Conservation (phyloP, 2,113 vertebrate genomes). For the Oenanthe melanoleuca region DNA sequence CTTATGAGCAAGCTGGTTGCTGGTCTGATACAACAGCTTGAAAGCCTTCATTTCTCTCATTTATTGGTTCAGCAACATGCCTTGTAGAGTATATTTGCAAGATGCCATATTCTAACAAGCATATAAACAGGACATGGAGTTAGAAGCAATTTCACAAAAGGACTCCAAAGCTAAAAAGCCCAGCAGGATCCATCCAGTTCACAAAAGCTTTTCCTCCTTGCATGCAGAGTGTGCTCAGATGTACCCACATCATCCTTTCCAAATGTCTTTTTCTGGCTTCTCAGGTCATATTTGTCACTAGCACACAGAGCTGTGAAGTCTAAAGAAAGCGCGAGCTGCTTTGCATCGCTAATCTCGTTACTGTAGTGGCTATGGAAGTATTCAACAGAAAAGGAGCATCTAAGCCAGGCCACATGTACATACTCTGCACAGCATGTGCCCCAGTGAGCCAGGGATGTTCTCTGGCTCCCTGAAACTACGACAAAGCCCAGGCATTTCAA, state of each 20-base stretch:
- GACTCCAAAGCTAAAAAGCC: conserved; percentile 51
- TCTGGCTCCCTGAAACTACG: conserved; percentile 13
- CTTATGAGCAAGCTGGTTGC: conserved; percentile 36
- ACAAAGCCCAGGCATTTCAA: conserved; percentile 30
- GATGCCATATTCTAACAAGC: conserved; percentile 73
- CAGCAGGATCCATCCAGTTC: conserved; percentile 69
- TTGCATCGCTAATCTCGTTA: conserved; percentile 79
- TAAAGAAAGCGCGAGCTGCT: conserved; percentile 67
- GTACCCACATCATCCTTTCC: conserved; percentile 45
- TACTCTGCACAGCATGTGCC: conserved; percentile 67
- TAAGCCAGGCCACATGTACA: conserved; percentile 50
- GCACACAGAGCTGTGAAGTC: conserved; percentile 44
- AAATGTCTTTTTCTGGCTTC: conserved; percentile 76
- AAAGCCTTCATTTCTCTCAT: conserved; percentile 70
- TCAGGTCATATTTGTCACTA: conserved; percentile 78
- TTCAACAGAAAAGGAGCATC: conserved; percentile 58
- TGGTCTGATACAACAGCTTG: conserved; percentile 27
- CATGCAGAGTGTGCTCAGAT: conserved; percentile 59
- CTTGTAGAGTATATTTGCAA: conserved; percentile 60
- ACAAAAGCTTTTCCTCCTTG: conserved; percentile 71
- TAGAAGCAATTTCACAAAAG: conserved; percentile 60
- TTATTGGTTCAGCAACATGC: conserved; percentile 53
- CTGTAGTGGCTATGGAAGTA: conserved; percentile 71
- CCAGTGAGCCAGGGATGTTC: conserved; percentile 36
- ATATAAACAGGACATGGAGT: conserved; percentile 38